Percentiles rank a stretch among this genome's conserved stretches.
phyloP scores from a whole-genome alignment of 2,797 vertebrate species.

The Eutrigla gurnardus region DNA sequence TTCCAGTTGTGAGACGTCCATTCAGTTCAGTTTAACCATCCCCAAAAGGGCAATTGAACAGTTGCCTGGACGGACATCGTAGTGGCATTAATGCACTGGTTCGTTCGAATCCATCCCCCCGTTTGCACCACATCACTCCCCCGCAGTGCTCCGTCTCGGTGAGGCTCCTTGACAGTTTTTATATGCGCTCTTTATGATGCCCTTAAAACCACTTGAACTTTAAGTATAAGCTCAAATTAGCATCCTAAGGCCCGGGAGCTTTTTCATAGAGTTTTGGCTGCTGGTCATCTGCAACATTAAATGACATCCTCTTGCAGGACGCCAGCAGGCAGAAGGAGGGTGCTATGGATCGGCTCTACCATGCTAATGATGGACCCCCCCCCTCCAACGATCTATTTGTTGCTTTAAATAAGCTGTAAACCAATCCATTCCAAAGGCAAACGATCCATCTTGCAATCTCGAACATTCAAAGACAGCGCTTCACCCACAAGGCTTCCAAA shows the following conservation, averaged over 20 bases:
- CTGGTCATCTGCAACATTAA: not conserved
- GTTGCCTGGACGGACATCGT: not conserved
- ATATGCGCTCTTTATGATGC: not conserved
- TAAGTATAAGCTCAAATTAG: not conserved
- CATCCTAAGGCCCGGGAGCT: not conserved
- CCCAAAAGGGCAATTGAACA: not conserved
- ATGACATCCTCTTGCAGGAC: not conserved
- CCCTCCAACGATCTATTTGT: not conserved
- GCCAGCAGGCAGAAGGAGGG: slow-evolving; percentile 21
- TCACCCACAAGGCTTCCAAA: slow-evolving; percentile 13
- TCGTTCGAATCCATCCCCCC: slow-evolving; percentile 23
- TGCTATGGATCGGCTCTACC: not conserved
- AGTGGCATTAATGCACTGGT: not conserved
- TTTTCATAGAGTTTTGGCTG: not conserved
- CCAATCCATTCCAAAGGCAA: not conserved
- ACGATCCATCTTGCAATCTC: not conserved
- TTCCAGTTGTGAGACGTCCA: not conserved
- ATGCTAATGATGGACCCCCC: not conserved
- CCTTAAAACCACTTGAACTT: not conserved
- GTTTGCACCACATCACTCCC: not conserved
- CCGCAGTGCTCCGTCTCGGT: not conserved
- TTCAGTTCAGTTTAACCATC: not conserved
- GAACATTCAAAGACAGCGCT: not conserved
- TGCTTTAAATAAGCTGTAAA: slow-evolving; percentile 12
- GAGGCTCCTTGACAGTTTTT: no score